Percentiles rank a stretch among this genome's conserved stretches.
Evolutionary conservation across 64 coral and sea anemone genomes (phyloP).

Genomic region (Anthopleura sola): DNA sequence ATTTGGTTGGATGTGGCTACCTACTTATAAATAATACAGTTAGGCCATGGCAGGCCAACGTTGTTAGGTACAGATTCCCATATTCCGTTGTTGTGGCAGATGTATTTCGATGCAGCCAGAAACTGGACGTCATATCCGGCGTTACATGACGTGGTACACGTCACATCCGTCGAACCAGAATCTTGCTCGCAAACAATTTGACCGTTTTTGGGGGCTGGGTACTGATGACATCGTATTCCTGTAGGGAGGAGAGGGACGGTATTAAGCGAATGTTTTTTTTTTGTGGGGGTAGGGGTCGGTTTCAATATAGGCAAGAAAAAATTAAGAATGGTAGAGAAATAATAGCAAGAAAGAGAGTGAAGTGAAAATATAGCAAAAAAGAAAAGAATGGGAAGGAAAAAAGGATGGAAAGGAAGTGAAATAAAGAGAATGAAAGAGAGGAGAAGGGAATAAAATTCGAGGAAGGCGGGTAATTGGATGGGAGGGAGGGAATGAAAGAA

Average conservation of each 20-base stretch:
- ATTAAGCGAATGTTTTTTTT: background rate
- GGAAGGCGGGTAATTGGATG: background rate
- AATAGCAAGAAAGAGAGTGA: no score
- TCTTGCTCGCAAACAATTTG: slow-evolving; percentile 41
- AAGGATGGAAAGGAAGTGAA: background rate
- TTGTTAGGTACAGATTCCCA: slow-evolving; percentile 39
- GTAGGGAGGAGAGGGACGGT: background rate
- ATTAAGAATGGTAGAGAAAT: no score
- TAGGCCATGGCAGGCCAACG: slow-evolving; percentile 48
- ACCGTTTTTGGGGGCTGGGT: slow-evolving; percentile 53
- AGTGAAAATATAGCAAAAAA: background rate
- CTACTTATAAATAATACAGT: slow-evolving; percentile 55
- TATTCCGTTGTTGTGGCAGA: slow-evolving; percentile 49
- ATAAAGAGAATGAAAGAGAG: background rate
- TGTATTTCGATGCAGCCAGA: slow-evolving; percentile 49
- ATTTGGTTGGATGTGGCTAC: background rate
- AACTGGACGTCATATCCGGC: slow-evolving; percentile 51
- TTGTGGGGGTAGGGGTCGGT: background rate
- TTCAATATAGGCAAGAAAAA: no score
- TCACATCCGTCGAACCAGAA: slow-evolving; percentile 17
- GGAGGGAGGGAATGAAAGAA: background rate
- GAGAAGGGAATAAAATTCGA: background rate
- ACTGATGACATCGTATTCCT: slow-evolving; percentile 63
- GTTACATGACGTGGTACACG: slow-evolving; percentile 54
- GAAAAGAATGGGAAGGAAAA: background rate